Evolutionary conservation across 2,113 vertebrate genomes (phyloP).

Genomic region (Aptenodytes patagonicus): DNA sequence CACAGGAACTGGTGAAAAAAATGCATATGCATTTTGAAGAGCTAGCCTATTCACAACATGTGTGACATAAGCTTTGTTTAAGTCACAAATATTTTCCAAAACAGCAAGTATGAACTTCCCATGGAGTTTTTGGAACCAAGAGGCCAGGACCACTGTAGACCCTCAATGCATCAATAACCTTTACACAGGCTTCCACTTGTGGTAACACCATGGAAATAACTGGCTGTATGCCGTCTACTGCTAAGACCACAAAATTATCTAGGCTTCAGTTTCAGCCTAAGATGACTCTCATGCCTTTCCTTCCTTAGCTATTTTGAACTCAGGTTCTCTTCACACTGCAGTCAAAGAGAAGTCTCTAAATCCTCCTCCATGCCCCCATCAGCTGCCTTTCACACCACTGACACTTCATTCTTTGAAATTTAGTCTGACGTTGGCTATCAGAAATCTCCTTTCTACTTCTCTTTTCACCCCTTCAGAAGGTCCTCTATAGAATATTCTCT

Average conservation of each 20-base stretch:
- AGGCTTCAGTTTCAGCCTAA: neutral
- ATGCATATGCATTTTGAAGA: rapidly evolving
- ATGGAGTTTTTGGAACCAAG: neutral
- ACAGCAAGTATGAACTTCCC: neutral
- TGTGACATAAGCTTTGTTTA: neutral
- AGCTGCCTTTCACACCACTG: neutral
- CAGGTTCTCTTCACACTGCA: neutral
- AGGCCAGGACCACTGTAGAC: neutral
- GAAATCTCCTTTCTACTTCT: neutral
- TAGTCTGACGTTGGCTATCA: neutral
- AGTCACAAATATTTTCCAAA: neutral
- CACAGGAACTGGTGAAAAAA: neutral
- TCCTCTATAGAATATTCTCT: neutral
- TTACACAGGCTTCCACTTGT: neutral
- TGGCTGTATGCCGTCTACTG: neutral
- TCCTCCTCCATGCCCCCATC: neutral
- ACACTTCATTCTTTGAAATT: neutral
- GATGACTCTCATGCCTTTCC: neutral
- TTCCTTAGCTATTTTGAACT: neutral
- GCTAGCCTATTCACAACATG: neutral
- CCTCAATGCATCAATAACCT: neutral
- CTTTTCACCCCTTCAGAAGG: neutral
- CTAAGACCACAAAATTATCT: neutral
- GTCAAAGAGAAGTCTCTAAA: neutral
- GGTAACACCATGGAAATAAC: neutral